These are phyloP conservation scores for Calliphora vicina DNA, from an alignment of 1,140 invertebrate species.

Conservation along the genomic window DNA sequence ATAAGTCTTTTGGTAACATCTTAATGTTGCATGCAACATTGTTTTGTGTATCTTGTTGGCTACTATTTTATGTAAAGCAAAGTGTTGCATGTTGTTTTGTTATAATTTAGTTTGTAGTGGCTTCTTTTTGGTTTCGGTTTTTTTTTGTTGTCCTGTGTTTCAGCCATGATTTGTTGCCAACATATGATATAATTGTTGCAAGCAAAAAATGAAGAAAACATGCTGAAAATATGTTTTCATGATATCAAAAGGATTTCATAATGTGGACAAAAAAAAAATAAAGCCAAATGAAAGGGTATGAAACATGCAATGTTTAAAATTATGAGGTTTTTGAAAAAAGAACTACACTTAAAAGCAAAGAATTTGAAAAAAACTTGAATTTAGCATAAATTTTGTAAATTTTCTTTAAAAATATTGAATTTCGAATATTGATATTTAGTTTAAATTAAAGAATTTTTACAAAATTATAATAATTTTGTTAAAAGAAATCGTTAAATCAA, in stretches of 20 bases:
- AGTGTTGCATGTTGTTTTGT: conserved; percentile 32
- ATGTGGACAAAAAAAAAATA: background rate
- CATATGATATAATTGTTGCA: conserved; percentile 16
- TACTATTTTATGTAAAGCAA: background rate
- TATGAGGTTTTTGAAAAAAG: background rate
- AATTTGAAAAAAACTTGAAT: no score
- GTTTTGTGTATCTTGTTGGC: conserved; percentile 2
- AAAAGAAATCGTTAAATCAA: no score
- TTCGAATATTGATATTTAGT: no score
- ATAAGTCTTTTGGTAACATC: background rate
- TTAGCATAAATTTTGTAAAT: no score
- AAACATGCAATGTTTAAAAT: background rate
- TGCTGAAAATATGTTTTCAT: background rate
- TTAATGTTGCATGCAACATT: conserved; percentile 29
- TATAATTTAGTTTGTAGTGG: conserved; percentile 18
- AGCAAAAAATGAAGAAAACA: background rate
- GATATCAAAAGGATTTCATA: background rate
- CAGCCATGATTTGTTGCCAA: background rate
- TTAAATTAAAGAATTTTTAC: no score
- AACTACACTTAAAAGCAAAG: no score
- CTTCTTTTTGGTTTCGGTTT: background rate
- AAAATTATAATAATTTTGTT: no score
- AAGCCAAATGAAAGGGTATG: background rate
- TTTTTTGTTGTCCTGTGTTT: background rate
- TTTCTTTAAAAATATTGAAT: no score